These are phyloP conservation scores for Stigmatopora nigra DNA, from an alignment of 2,113 vertebrate species.

Conservation along the genomic window DNA sequence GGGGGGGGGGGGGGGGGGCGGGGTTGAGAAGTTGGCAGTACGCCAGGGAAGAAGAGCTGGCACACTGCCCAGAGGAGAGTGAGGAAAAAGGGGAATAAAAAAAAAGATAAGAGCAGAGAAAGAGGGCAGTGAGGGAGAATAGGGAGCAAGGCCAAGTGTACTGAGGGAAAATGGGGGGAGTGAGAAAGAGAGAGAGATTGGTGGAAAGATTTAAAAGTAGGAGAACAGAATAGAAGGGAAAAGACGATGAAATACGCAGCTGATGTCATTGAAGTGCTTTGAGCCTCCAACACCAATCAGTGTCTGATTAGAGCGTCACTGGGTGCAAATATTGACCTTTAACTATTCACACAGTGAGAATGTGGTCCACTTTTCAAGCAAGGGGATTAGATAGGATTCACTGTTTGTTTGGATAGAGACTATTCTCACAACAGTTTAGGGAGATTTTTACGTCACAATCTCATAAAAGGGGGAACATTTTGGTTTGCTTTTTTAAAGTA, in stretches of 20 bases:
- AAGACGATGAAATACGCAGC: conserved; percentile 26
- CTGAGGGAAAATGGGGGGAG: conserved; percentile 38
- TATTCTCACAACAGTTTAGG: conserved; percentile 3
- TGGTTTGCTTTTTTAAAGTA: not conserved
- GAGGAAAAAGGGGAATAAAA: conserved; percentile 30
- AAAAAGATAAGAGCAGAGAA: conserved; percentile 34
- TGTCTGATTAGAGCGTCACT: conserved; percentile 57
- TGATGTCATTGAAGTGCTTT: conserved; percentile 40
- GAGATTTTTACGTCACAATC: conserved; percentile 6
- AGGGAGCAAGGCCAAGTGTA: conserved; percentile 50
- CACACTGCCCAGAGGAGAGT: conserved; percentile 56
- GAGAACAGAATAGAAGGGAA: conserved; percentile 31
- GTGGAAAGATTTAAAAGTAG: conserved; percentile 40
- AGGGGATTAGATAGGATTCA: conserved; percentile 30
- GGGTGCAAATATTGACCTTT: conserved; percentile 65
- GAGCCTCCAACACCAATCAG: conserved; percentile 48
- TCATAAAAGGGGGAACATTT: not conserved
- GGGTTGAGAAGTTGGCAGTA: conserved; percentile 46
- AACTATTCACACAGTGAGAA: conserved; percentile 45
- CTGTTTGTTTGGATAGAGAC: conserved; percentile 4
- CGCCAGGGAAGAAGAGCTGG: conserved; percentile 63
- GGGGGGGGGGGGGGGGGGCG: too few species aligned
- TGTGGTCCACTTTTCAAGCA: conserved; percentile 43
- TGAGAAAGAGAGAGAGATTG: conserved; percentile 24
- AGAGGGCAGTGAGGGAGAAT: conserved; percentile 24